Base-by-base conservation (phyloP, 2,888 invertebrate genomes). In the Anthrax anthrax region DNA sequence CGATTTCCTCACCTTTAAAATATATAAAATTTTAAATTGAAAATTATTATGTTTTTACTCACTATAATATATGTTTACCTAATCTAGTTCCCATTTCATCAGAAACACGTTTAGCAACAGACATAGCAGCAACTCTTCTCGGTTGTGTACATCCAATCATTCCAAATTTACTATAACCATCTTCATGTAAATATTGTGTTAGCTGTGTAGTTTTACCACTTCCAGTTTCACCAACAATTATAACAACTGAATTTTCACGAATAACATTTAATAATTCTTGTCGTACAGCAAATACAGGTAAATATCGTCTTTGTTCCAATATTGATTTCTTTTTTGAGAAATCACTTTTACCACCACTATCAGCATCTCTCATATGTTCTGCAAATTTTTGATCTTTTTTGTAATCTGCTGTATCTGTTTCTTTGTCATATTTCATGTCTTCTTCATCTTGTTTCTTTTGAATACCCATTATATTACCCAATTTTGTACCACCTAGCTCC, bases 141-240 rank as follows among this genome's bases (percentile, higher is more conserved):
- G 98, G 98, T 67, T 97, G 97, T 0, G 97, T 99, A 66, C 98
- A 98, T 0, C 97, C 98, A 55, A 98, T 89, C 78, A 89, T 86
- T 23, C 96, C 96, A 57, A 81, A 78, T 53, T 78, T 78, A 57
- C 90, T 92, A 71, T 89, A 90, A 0, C 97, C 97, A 58, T 96
- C 96, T 67, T 98, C 98, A 64, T 95, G 91, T 1, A 98, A 72
- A 65, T 96, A 98, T 65, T 97, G 97, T 0, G 96, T 95, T 37
- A 97, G 70, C 61, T 97, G 98, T 0, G 98, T 99, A 0, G 97
- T 98, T 69, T 99, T 98, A 27, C 67, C 67, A 50, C 67, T 71
- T 46, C 68, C 68, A 16, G 68, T 69, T 47, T 74, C 61, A 71
- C 84, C 87, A 2, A 97, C 94, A 58, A 97, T 92, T 55, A 96